Percentiles rank a stretch among this genome's conserved stretches.
Conservation (phyloP, 2,113 vertebrate species). For the Procavia capensis region DNA sequence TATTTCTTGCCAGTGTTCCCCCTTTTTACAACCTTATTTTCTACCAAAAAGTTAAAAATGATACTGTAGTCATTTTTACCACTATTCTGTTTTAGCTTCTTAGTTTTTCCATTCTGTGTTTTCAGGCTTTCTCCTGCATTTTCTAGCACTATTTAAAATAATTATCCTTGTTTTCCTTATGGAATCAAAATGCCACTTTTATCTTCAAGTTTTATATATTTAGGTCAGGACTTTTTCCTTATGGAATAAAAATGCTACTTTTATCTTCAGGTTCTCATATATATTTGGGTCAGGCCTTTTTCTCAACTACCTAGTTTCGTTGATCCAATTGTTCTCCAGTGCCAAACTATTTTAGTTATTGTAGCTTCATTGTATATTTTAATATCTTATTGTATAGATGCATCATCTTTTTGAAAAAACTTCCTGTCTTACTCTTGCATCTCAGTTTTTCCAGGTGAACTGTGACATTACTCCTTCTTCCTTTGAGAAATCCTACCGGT, state of each 20-base stretch:
- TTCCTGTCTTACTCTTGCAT: neutral
- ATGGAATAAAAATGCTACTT: neutral
- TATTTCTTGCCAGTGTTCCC: neutral
- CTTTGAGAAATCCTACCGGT: neutral
- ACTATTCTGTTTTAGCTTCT: neutral
- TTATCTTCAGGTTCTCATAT: neutral
- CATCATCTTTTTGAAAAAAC: neutral
- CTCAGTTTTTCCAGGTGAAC: constrained; percentile 1
- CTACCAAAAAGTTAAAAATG: neutral
- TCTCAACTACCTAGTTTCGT: neutral
- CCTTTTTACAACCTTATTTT: constrained; percentile 3
- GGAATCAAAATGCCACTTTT: constrained; percentile 16
- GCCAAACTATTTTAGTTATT: neutral
- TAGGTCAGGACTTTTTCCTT: neutral
- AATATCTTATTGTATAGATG: neutral
- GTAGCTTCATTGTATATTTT: neutral
- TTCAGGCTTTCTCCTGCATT: neutral
- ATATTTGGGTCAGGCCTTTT: neutral
- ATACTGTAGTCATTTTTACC: neutral
- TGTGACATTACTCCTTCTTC: neutral
- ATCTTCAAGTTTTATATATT: constrained; percentile 13
- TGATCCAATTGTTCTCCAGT: neutral
- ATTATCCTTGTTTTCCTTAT: neutral
- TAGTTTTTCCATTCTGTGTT: neutral
- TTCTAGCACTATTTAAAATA: neutral